Percentiles rank a stretch among this genome's conserved stretches.
These are phyloP conservation scores for Apodemia zela DNA, from an alignment of 2,888 invertebrate species.

Conservation along the genomic window DNA sequence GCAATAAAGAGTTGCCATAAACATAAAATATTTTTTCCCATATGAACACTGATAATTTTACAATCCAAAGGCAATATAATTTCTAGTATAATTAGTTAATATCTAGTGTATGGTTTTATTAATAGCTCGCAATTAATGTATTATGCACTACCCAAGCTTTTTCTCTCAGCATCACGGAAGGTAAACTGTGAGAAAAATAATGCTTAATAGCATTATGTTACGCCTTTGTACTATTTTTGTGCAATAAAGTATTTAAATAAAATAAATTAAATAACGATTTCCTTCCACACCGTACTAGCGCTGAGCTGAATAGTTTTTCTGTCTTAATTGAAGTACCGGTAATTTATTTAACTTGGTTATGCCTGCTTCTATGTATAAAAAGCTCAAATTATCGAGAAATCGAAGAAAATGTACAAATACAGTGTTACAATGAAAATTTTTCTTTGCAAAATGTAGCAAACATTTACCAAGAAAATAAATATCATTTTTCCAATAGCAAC, in stretches of 20 bases:
- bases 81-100: too few species aligned
- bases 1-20: not conserved
- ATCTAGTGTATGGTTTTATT: too few species aligned
- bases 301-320: not conserved
- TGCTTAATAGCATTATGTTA: too few species aligned
- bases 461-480: not conserved
- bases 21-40: not conserved
- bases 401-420: not conserved
- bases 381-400: not conserved
- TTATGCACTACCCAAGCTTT: too few species aligned
- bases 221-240: too few species aligned
- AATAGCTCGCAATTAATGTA: too few species aligned
- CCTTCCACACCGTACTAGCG: not conserved
- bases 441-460: not conserved
- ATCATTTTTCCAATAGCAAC: not conserved
- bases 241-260: too few species aligned
- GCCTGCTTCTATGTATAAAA: not conserved
- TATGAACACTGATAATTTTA: not conserved
- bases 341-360: not conserved
- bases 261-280: not conserved
- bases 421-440: not conserved
- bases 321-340: not conserved
- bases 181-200: too few species aligned
- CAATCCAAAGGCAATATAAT: constrained; percentile 3
- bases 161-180: too few species aligned